These are phyloP conservation scores for Axis porcinus DNA, from an alignment of 2,113 vertebrate species.

Conservation along the genomic window DNA sequence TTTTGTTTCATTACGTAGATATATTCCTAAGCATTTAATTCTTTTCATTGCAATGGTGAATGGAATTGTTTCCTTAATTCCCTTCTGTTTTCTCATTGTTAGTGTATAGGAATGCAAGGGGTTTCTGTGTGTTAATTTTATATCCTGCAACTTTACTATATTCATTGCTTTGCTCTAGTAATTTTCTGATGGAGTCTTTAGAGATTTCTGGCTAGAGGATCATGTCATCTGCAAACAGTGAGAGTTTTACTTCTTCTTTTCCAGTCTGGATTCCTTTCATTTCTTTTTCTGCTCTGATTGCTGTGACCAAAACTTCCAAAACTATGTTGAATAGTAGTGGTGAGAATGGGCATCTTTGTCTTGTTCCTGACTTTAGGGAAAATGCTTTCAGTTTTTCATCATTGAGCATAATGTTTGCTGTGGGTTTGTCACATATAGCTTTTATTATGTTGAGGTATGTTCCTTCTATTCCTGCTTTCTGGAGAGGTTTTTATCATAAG, in stretches of 20 bases:
- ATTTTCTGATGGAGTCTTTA: neutral
- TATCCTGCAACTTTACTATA: neutral
- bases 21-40: neutral
- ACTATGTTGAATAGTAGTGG: neutral
- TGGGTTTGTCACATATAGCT: neutral
- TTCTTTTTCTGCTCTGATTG: neutral
- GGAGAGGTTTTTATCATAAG: neutral
- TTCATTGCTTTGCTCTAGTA: neutral
- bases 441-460: neutral
- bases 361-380: neutral
- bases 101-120: neutral
- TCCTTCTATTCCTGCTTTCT: neutral
- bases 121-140: neutral
- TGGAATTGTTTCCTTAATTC: neutral
- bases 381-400: neutral
- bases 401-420: neutral
- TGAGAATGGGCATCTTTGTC: neutral
- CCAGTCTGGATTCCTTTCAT: neutral
- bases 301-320: neutral
- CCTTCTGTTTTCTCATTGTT: neutral
- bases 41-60: neutral
- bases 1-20: neutral
- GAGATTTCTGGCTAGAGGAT: neutral
- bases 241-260: neutral
- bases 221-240: neutral